phyloP scores from a whole-genome alignment of 2,113 vertebrate genomes.

The Panthera tigris region DNA sequence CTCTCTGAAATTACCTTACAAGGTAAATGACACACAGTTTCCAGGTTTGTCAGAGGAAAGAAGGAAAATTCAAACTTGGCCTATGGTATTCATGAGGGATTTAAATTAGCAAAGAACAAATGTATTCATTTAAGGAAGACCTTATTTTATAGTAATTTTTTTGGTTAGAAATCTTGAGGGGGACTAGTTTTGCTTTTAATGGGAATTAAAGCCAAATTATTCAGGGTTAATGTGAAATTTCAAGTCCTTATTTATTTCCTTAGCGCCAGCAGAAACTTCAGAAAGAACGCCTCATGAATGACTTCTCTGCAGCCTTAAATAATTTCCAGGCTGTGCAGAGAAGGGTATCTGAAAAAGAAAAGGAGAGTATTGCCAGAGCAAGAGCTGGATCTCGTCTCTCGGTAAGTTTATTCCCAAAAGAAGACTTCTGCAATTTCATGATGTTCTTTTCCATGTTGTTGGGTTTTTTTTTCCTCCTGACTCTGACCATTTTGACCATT shows the following conservation, averaged over 20 bases:
- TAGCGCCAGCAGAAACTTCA: conserved; percentile 97
- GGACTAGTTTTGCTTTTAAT: conserved; percentile 47
- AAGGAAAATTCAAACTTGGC: neutral
- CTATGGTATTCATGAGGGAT: neutral
- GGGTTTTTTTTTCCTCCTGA: neutral
- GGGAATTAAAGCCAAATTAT: conserved; percentile 4
- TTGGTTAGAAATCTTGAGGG: neutral
- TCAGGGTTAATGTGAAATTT: conserved; percentile 32
- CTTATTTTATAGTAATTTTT: conserved; percentile 44
- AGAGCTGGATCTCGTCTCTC: conserved; percentile 94
- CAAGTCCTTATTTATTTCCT: conserved; percentile 63
- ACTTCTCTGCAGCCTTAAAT: conserved; percentile 96
- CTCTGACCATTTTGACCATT: neutral
- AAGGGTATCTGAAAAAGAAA: conserved; percentile 93
- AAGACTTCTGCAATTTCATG: neutral
- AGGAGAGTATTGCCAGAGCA: conserved; percentile 92
- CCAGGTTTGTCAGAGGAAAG: conserved; percentile 23
- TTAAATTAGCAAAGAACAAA: conserved; percentile 16
- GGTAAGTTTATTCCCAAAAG: conserved; percentile 82
- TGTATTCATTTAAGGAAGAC: conserved; percentile 3
- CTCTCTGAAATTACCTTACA: conserved; percentile 29
- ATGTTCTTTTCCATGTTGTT: neutral
- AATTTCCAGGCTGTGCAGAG: conserved; percentile 95
- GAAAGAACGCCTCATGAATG: conserved; percentile 96
- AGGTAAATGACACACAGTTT: neutral